Evolutionary conservation across 2,888 invertebrate genomes (phyloP), one percentile per base, ranked within the genome.

Genomic region (Corythucha ciliata): DNA sequence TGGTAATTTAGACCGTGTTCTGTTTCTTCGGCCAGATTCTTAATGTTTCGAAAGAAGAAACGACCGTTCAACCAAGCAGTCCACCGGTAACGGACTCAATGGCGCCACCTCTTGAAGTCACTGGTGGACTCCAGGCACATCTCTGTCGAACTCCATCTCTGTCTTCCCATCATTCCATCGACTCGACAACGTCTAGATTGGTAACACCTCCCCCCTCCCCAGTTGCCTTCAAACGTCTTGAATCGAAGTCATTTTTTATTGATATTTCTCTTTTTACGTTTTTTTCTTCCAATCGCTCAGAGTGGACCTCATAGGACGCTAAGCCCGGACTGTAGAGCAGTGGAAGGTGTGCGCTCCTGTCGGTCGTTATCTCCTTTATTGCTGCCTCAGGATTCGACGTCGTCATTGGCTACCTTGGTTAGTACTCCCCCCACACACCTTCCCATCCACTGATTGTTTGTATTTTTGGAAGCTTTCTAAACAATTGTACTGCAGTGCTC

Each of bases 151-250:
- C 86, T 1, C 82, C 85, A 24, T 86, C 85, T 25, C 80, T 86
- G 60, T 84, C 84, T 12, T 86, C 86, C 51, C 87, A 87, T 68
- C 82, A 85, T 69, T 86, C 85, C 65, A 72, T 86, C 57, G 87
- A 87, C 64, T 83, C 82, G 64, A 80, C 79, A 59, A 79, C 79
- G 57, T 76, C 79, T 45, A 73, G 79, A 62, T 73, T 74, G 67
- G 69, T 68, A 18, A 48, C 29, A 5, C 37, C 12, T 71, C 29
- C 12, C 10, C 29, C 12, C 29, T 12, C 8, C 8, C 12, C 10
- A 29, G 12, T 29, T 10, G 12, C 29, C 29, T n/a, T n/a, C n/a
- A n/a, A n/a, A n/a, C n/a, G n/a, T n/a, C n/a, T n/a, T n/a, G n/a
- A n/a, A n/a, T n/a, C n/a, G n/a, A n/a, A n/a, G n/a, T n/a, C n/a